These are phyloP conservation scores for Melopsittacus undulatus DNA, from an alignment of 2,797 vertebrate genomes.

Conservation along the genomic window DNA sequence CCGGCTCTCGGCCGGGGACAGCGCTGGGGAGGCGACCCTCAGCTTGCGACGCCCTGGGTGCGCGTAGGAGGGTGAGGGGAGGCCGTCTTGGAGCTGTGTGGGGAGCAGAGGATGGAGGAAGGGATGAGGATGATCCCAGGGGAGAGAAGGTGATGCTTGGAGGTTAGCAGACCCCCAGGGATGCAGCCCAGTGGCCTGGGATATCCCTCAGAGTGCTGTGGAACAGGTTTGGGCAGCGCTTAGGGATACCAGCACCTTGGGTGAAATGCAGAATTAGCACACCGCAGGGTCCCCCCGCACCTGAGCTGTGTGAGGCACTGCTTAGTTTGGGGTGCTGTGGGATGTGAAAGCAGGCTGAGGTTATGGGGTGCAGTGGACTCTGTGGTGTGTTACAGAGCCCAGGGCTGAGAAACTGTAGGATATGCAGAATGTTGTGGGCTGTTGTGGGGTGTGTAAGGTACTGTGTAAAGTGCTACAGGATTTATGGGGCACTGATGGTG, in stretches of 20 bases:
- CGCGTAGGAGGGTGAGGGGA: background rate
- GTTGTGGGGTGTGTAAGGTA: background rate
- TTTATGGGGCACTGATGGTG: background rate
- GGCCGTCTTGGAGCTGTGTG: background rate
- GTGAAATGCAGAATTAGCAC: background rate
- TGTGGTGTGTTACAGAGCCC: background rate
- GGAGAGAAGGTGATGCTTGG: background rate
- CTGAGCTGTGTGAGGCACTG: background rate
- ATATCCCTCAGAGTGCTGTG: background rate
- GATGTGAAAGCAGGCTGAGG: background rate
- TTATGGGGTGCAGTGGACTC: background rate
- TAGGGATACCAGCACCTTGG: background rate
- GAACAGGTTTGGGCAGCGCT: background rate
- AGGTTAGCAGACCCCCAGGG: fast-evolving
- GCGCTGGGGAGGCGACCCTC: background rate
- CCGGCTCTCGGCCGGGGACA: background rate
- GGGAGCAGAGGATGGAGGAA: background rate
- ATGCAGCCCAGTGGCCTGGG: background rate
- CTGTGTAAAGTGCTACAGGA: background rate
- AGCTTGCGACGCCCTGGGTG: background rate
- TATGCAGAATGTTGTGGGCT: background rate
- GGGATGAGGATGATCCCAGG: background rate
- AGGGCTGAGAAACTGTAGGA: fast-evolving
- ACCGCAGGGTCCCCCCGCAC: fast-evolving
- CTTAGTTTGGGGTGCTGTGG: background rate